Conservation (phyloP, 1,140 invertebrate genomes). For the Cherax destructor region DNA sequence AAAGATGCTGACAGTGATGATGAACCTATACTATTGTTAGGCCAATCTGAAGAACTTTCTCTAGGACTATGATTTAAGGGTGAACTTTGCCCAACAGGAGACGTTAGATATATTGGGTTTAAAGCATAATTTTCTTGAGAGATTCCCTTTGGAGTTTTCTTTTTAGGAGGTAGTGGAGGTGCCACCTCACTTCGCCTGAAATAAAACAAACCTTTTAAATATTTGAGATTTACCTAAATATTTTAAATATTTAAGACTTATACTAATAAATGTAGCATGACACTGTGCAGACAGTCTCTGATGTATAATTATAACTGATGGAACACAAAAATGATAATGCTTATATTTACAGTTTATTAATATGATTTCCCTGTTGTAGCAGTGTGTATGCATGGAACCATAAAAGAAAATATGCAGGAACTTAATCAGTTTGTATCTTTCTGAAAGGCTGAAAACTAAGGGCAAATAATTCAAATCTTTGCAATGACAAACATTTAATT, state of each 20-base stretch:
- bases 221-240: background rate
- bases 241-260: background rate
- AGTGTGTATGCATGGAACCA: too few relatives aligned
- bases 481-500: too few relatives aligned
- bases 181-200: constrained; percentile 74
- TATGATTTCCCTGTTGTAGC: too few relatives aligned
- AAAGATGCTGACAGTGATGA: constrained; percentile 24
- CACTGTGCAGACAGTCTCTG: too few relatives aligned
- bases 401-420: too few relatives aligned
- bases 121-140: constrained; percentile 15
- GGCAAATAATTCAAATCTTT: too few relatives aligned
- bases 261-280: background rate
- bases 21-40: constrained; percentile 18
- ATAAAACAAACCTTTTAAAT: constrained; percentile 49
- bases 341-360: too few relatives aligned
- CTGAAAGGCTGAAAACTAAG: too few relatives aligned
- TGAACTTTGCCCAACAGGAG: constrained; percentile 40
- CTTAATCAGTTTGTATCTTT: too few relatives aligned
- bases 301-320: too few relatives aligned
- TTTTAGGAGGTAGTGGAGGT: constrained; percentile 86
- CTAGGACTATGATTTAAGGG: constrained; percentile 48
- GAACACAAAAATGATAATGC: too few relatives aligned
- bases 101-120: constrained; percentile 11
- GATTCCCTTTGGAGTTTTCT: constrained; percentile 74
- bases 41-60: constrained; percentile 49